phyloP scores from a whole-genome alignment of 2,113 vertebrate genomes.

The Bubo scandiacus region DNA sequence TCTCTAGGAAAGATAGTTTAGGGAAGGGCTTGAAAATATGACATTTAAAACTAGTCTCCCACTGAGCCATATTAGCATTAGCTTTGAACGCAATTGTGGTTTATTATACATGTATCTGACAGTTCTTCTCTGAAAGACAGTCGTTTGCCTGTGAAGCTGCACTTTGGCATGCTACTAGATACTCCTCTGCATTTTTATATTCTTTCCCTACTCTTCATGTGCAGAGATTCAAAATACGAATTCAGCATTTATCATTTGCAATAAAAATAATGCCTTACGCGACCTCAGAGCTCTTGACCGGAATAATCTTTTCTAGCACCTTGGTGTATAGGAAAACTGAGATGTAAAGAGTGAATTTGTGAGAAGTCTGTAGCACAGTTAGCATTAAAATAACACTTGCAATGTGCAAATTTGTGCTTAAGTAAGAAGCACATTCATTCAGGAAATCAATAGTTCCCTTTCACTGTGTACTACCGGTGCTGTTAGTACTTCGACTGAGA shows the following conservation, averaged over 20 bases:
- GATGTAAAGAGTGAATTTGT: not conserved
- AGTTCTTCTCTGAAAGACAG: constrained; percentile 4
- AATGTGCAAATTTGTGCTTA: not conserved
- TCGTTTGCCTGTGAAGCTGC: constrained; percentile 17
- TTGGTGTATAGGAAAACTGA: not conserved
- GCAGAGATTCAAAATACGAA: not conserved
- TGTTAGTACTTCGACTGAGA: not conserved
- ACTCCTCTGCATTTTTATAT: not conserved
- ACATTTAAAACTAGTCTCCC: constrained; percentile 56
- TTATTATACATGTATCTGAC: constrained; percentile 29
- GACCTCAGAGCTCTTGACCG: not conserved
- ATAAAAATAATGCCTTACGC: not conserved
- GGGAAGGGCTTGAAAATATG: constrained; percentile 42
- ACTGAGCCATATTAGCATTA: constrained; percentile 60
- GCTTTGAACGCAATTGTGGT: constrained; percentile 55
- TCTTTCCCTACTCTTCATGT: not conserved
- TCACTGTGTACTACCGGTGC: not conserved
- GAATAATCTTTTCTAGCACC: not conserved
- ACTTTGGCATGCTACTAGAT: not conserved
- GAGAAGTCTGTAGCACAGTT: not conserved
- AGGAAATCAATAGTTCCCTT: not conserved
- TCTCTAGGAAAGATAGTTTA: constrained; percentile 30
- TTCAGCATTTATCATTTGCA: not conserved
- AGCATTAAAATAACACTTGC: not conserved
- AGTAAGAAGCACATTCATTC: not conserved